Percentiles rank a stretch among this genome's conserved stretches.
Conservation (phyloP, 2,113 vertebrate species). For the Ramphastos sulfuratus region DNA sequence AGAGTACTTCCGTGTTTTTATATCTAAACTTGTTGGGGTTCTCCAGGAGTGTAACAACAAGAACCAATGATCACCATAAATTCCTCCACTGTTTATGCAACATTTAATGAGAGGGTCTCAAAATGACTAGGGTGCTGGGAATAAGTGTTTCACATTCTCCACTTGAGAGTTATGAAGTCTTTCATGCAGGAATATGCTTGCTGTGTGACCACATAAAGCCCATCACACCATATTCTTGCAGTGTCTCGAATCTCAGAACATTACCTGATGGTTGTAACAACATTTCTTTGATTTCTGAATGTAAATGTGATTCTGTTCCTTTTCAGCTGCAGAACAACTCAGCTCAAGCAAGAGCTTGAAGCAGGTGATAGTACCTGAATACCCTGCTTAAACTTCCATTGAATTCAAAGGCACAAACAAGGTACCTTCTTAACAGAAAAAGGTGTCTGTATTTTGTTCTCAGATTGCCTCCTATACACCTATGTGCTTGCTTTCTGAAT, state of each 20-base stretch:
- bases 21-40: not conserved
- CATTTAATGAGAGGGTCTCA: not conserved
- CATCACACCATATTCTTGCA: not conserved
- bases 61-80: not conserved
- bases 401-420: slow-evolving; percentile 61
- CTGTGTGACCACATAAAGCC: not conserved
- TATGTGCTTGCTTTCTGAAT: not conserved
- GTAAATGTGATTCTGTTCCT: slow-evolving; percentile 29
- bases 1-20: not conserved
- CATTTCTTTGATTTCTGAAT: not conserved
- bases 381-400: slow-evolving; percentile 30
- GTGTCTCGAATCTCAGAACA: not conserved
- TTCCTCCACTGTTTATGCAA: not conserved
- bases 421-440: slow-evolving; percentile 61
- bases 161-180: not conserved
- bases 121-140: not conserved
- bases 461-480: not conserved
- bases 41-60: not conserved
- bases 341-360: slow-evolving; percentile 50
- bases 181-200: not conserved
- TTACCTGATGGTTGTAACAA: not conserved
- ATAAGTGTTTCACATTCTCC: not conserved
- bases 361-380: not conserved
- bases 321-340: slow-evolving; percentile 60
- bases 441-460: not conserved